A percentile compares a stretch with the other conserved stretches of the same genome.
Evolutionary conservation across 2,113 vertebrate species (phyloP).

Genomic region (Todiramphus chloris): DNA sequence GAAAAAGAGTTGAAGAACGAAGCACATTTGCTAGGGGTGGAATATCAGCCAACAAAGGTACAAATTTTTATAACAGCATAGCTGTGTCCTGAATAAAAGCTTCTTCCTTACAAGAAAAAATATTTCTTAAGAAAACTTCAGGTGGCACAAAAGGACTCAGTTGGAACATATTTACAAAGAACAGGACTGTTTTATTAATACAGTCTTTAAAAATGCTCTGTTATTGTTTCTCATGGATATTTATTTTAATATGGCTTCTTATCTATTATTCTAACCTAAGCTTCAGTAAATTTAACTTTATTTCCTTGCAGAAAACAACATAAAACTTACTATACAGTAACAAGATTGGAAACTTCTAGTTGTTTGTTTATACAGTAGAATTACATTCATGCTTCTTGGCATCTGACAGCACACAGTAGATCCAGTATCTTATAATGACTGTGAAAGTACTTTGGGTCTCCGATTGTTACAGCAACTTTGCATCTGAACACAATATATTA

Average conservation of each 20-base stretch:
- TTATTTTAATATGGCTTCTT: neutral
- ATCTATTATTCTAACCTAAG: neutral
- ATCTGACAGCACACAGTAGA: neutral
- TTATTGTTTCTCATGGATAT: neutral
- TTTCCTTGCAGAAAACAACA: neutral
- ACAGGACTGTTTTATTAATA: neutral
- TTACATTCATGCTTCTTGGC: neutral
- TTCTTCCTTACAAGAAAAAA: neutral
- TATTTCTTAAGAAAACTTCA: neutral
- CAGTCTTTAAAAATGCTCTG: neutral
- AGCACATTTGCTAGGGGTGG: neutral
- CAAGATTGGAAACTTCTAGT: neutral
- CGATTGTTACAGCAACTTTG: neutral
- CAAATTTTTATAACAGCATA: neutral
- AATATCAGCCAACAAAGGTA: neutral
- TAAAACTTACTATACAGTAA: neutral
- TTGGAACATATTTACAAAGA: neutral
- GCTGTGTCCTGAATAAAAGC: neutral
- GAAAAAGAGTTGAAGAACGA: neutral
- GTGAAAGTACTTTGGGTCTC: slow-evolving; percentile 12
- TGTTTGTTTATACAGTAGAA: neutral
- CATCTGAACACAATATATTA: neutral
- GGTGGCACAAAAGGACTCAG: neutral
- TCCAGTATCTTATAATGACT: neutral
- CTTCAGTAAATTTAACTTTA: neutral